Evolutionary conservation across 1,140 invertebrate genomes (phyloP), one percentile per base, ranked within the genome.

Genomic region (Drosophila carrolli): DNA sequence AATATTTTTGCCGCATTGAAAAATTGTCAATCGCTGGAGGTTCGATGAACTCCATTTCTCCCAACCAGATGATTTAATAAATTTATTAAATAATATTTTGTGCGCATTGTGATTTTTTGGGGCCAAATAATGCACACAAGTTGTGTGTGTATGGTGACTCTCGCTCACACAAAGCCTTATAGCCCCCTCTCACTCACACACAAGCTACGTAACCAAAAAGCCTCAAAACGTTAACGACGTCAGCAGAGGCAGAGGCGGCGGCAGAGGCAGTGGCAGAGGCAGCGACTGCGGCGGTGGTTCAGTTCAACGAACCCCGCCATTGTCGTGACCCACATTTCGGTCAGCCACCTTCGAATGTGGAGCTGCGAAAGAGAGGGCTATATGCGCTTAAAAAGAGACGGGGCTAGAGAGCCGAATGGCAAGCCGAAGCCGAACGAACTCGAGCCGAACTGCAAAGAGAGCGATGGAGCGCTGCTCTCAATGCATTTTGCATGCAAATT

Each of bases 241-340:
- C 63, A 63, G 50, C 77, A 38, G 56, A 38, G 57, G 44, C 54
- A 51, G 68, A n/a, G 41, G 54, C 51, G 29, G 47, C 14, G 23
- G 46, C 57, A 48, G 37, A 61, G 59, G 59, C 79, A 46, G 86
- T 54, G 71, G 68, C 82, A 14, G 65, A 43, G 67, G 67, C 83
- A 80, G 72, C 70, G 84, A 67, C 75, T 48, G 75, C 76, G 62
- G 66, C 83, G 73, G 77, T 60, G 80, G 84, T 77, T 80, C 75
- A 92, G 91, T 92, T 92, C 91, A 92, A 89, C 89, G 91, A 92
- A 92, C 91, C 81, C 79, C 76, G 74, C 86, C 90, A 92, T 92
- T 92, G 91, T 92, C 91, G 91, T 92, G 91, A 92, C 91, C 91
- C 81, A 92, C 72, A 78, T 92, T 92, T 91, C 91, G 91, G 90